A percentile compares a stretch with the other conserved stretches of the same genome.
phyloP scores from a whole-genome alignment of 2,797 vertebrate genomes.

The Fratercula arctica region DNA sequence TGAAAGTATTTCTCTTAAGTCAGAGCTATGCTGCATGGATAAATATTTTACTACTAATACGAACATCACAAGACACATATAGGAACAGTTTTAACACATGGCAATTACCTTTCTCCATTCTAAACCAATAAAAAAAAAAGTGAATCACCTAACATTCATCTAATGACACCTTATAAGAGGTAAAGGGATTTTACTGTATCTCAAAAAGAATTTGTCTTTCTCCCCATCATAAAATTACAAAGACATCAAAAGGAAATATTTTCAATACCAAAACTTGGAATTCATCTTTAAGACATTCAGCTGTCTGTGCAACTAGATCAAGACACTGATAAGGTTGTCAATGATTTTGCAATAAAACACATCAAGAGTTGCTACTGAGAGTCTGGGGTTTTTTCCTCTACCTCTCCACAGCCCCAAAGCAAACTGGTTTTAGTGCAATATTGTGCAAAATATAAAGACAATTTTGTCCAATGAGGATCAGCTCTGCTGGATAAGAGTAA shows the following conservation, averaged over 20 bases:
- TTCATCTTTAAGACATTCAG: not conserved
- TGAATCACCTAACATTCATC: not conserved
- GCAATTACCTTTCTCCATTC: not conserved
- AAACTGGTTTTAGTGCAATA: not conserved
- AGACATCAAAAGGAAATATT: not conserved
- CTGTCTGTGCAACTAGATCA: not conserved
- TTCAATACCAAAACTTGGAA: not conserved
- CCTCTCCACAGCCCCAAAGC: not conserved
- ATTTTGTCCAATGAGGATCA: not conserved
- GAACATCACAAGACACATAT: not conserved
- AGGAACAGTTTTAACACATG: not conserved
- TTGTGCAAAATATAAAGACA: not conserved
- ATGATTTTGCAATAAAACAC: not conserved
- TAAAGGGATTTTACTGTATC: not conserved
- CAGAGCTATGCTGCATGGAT: not conserved
- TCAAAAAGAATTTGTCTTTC: not conserved
- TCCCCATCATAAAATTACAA: not conserved
- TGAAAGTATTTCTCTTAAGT: not conserved
- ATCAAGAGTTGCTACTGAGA: not conserved
- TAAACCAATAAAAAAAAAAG: not conserved
- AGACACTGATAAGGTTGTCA: not conserved
- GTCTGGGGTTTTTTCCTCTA: not conserved
- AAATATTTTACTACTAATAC: not conserved
- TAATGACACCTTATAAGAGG: rapidly evolving
- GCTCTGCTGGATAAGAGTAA: not conserved